Evolutionary conservation across 2,888 invertebrate species (phyloP), one percentile per base, ranked within the genome.

Genomic region (Apodemia duryi): DNA sequence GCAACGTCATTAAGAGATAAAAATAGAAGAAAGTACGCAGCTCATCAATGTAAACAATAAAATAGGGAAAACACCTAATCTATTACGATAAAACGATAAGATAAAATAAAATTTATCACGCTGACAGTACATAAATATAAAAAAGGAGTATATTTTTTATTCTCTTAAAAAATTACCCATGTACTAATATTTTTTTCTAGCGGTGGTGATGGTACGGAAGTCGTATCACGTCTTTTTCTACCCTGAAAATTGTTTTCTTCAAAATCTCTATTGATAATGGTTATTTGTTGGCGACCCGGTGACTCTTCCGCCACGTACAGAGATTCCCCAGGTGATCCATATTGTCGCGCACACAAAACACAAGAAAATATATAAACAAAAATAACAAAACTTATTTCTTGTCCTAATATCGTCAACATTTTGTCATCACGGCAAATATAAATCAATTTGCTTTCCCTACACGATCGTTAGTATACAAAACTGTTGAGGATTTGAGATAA

Each of bases 321-420:
- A 67, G 85, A 78, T 69, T 74, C 76, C 66, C 77, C 81, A 65
- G 76, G 71, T 51, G 77, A 74, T 64, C 83, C 88, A 86, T 88
- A 80, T 57, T 78, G 83, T 64, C 72, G 78, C 68, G 80, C 73
- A 71, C 82, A 75, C 71, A 78, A 71, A 63, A 74, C 83, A 73
- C 76, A 80, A 64, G 86, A 78, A 72, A 86, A 72, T 72, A 83
- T 74, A 80, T 75, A 82, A 73, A 87, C 67, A 70, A 86, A 70
- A 73, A 78, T 72, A 74, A 86, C 71, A 70, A 84, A 78, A 79
- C 76, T 75, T 72, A 85, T 75, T 76, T 77, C 75, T 80, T 80
- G 82, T 79, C 82, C 80, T 79, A 85, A 79, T 76, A 75, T 74
- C 77, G 85, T 79, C 77, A 86, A 83, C 91, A 91, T 91, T 89